phyloP scores from a whole-genome alignment of 2,113 vertebrate species.

The Actinemys pallida region DNA sequence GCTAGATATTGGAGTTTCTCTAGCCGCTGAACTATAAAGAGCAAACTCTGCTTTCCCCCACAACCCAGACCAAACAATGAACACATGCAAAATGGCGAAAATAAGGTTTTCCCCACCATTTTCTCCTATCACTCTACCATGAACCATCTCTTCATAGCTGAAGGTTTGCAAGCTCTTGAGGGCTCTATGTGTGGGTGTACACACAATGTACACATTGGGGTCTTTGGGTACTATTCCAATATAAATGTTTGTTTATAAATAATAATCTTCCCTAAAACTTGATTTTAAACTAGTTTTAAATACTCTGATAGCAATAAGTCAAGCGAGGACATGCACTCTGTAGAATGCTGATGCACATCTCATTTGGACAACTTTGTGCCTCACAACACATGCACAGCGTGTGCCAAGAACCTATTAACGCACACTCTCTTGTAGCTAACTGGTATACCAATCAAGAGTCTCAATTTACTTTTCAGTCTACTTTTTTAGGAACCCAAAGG shows the following conservation, averaged over 20 bases:
- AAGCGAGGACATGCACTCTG: neutral
- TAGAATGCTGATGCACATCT: neutral
- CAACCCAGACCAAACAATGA: neutral
- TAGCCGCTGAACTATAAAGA: slow-evolving; percentile 31
- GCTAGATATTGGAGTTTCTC: neutral
- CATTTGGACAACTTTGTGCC: neutral
- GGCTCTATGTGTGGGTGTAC: slow-evolving; percentile 10
- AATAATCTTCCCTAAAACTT: neutral
- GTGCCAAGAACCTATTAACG: neutral
- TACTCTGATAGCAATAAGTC: neutral
- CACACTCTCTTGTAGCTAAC: neutral
- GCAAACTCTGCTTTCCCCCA: slow-evolving; percentile 43
- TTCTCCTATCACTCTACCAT: slow-evolving; percentile 2
- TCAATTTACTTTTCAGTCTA: neutral
- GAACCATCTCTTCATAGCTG: slow-evolving; percentile 10
- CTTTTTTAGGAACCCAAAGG: neutral
- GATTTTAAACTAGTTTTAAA: neutral
- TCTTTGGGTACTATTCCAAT: slow-evolving; percentile 19
- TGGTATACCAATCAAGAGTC: neutral
- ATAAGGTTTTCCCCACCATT: neutral
- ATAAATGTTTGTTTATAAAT: neutral
- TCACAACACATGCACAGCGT: neutral
- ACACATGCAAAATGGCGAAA: neutral
- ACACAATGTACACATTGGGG: neutral
- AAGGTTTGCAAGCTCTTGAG: slow-evolving; percentile 38